A percentile compares a stretch with the other conserved stretches of the same genome.
Conservation (phyloP, 2,797 vertebrate species). For the Sebastes taczanowskii region DNA sequence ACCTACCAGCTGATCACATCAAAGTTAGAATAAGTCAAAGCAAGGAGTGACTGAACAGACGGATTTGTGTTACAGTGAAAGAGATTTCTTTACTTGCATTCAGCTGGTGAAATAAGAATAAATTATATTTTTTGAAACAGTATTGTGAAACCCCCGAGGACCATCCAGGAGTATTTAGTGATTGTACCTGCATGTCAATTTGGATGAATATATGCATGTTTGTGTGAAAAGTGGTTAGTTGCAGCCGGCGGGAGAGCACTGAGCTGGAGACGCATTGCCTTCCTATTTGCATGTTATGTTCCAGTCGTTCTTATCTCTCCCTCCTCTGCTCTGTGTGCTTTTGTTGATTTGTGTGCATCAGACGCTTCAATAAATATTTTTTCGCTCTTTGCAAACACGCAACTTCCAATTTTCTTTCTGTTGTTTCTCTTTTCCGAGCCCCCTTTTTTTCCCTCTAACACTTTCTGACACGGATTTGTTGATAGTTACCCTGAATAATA, state of each 20-base stretch:
- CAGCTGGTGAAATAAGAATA: not conserved
- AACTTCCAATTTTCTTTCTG: constrained; percentile 3
- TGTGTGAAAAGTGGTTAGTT: constrained; percentile 32
- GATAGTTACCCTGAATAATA: constrained; percentile 11
- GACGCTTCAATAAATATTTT: constrained; percentile 44
- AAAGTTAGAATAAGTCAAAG: not conserved
- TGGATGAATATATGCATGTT: constrained; percentile 14
- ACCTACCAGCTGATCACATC: not conserved
- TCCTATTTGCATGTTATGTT: constrained; percentile 39
- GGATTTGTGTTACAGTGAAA: not conserved
- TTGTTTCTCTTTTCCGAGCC: not conserved
- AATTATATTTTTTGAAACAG: not conserved
- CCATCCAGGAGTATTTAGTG: constrained; percentile 16
- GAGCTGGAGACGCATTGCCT: constrained; percentile 22
- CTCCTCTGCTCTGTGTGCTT: constrained; percentile 21
- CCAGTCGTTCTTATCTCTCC: constrained; percentile 35
- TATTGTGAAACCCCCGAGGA: not conserved
- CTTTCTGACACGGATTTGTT: constrained; percentile 32
- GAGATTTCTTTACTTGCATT: not conserved
- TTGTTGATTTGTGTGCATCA: constrained; percentile 40
- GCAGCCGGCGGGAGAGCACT: constrained; percentile 23
- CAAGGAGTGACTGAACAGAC: not conserved
- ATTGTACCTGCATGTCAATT: constrained; percentile 23
- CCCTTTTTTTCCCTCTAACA: not conserved
- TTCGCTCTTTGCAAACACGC: constrained; percentile 35